Evolutionary conservation across 1,140 invertebrate genomes (phyloP), one percentile per base, ranked within the genome.

Genomic region (Pogonomyrmex californicus): DNA sequence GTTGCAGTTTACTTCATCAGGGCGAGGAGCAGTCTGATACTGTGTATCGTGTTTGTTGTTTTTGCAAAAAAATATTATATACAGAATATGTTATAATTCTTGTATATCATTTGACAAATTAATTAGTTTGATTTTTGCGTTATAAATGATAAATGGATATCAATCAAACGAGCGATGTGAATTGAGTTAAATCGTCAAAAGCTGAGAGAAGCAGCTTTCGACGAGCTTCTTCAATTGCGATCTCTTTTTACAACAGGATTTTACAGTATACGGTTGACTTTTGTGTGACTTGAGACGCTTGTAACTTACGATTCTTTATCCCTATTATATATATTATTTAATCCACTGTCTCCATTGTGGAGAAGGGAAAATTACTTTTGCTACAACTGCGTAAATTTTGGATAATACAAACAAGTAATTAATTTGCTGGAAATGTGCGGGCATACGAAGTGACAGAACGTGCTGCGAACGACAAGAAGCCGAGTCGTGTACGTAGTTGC

Each of bases 361-460:
- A n/a, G n/a, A n/a, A 4, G 1, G 36, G 7, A 1, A 10, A 12
- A 5, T 14, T 3, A 4, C 3, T 17, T 4, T 36, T 65, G 23
- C 23, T 23, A 23, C 5, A 36, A 30, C 41, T 7, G 44, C 60
- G 17, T 47, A 38, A 78, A 51, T 78, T 65, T 65, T n/a, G 33
- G 10, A 17, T 36, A 47, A n/a, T 30, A 63, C 58, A 47, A 47
- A 78, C 17, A 44, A 12, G 60, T 7, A 49, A 78, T 78, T 78
- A 78, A 78, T 78, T 51, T 58, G 41, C 30, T 33, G 58, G 10
- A 12, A 14, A 44, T 33, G 9, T 1, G 56, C 38, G 41, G 6
- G 41, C n/a, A 60, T 30, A 12, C 23, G 38, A 62, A 9, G 10
- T 41, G 49, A 60, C 36, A 54, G 38, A 60, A 76, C 38, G n/a